These are phyloP conservation scores for Ariopsis seemanni DNA, from an alignment of 2,113 vertebrate genomes.

Conservation along the genomic window DNA sequence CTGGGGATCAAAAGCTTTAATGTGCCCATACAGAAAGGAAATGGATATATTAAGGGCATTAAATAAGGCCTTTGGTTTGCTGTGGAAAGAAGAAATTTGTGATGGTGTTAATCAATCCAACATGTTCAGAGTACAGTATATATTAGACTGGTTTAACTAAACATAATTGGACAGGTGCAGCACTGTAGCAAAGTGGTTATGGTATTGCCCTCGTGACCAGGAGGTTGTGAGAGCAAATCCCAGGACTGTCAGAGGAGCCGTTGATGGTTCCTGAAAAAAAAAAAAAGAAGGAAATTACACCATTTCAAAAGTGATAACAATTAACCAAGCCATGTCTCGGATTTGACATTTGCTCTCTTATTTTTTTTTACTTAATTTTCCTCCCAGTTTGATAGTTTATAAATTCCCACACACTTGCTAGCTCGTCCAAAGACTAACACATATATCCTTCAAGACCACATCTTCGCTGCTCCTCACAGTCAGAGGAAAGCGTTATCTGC, in stretches of 20 bases:
- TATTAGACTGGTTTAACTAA: background rate
- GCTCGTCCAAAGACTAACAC: background rate
- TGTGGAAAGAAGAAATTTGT: conserved; percentile 17
- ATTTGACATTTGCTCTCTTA: background rate
- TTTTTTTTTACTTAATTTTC: background rate
- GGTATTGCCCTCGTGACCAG: background rate
- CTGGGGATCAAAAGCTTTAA: conserved; percentile 43
- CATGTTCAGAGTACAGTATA: background rate
- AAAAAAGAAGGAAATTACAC: background rate
- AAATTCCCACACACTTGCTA: too few species aligned
- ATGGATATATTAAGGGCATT: conserved; percentile 31
- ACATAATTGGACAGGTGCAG: background rate
- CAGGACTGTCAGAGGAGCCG: background rate
- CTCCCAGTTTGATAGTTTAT: background rate
- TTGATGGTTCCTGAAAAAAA: background rate
- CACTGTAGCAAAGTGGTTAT: background rate
- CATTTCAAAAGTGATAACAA: background rate
- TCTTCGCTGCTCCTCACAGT: background rate
- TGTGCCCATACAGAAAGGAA: background rate
- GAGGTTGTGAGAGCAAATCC: background rate
- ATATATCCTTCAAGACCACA: background rate
- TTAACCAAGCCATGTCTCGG: background rate
- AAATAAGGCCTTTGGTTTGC: background rate
- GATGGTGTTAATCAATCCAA: background rate
- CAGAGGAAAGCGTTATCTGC: background rate